Evolutionary conservation across 2,113 vertebrate genomes (phyloP).

Genomic region (Pholis gunnellus): DNA sequence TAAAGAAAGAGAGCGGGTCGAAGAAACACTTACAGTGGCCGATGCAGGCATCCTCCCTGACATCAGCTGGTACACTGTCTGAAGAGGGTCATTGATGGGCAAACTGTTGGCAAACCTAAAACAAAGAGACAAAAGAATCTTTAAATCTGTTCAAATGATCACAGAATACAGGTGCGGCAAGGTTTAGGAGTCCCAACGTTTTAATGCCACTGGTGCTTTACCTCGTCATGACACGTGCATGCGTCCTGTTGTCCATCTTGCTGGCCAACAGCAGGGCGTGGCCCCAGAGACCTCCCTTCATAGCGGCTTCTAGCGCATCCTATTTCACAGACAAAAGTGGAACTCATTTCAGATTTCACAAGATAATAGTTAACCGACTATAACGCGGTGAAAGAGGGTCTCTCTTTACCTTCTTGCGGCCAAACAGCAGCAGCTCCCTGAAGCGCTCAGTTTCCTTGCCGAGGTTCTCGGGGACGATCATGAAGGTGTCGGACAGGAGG

Average conservation of each 20-base stretch:
- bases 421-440: constrained; percentile 95
- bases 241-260: constrained; percentile 98
- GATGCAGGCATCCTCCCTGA: constrained; percentile 98
- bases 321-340: constrained; percentile 61
- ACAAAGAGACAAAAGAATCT: background rate
- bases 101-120: constrained; percentile 98
- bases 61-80: constrained; percentile 99
- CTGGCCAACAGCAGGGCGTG: constrained; percentile 95
- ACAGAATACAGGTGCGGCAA: background rate
- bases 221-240: constrained; percentile 98
- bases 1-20: background rate
- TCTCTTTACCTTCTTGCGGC: constrained; percentile 91
- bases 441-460: constrained; percentile 95
- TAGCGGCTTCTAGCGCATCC: constrained; percentile 97
- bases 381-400: background rate
- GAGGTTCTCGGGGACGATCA: constrained; percentile 79
- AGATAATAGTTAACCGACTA: no score
- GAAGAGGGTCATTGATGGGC: constrained; percentile 97
- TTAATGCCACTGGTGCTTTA: constrained; percentile 53
- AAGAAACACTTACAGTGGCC: constrained; percentile 87
- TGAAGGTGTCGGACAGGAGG: constrained; percentile 90
- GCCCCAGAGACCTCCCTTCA: constrained; percentile 97
- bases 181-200: background rate
- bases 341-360: background rate
- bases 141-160: background rate